Evolutionary conservation across 2,888 invertebrate genomes (phyloP), one percentile per base, ranked within the genome.

Genomic region (Syritta pipiens): DNA sequence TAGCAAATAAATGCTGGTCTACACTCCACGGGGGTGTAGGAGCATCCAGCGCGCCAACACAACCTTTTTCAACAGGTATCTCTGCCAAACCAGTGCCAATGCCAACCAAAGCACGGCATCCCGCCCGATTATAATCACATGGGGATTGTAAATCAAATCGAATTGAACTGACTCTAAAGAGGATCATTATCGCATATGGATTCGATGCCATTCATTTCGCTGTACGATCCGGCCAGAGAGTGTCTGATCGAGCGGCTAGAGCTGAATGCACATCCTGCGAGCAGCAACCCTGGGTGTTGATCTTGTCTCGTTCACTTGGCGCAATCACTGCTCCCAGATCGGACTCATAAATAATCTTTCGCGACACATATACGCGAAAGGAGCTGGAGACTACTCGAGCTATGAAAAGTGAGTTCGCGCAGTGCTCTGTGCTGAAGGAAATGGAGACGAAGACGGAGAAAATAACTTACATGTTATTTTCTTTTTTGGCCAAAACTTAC

Each of bases 91-190:
- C 32, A 30, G 57, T 44, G 46, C 74, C 44, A 42, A 53, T 40
- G 55, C 51, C 67, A 67, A 19, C 9, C 37, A 37, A 9, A 7
- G 1, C 10, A n/a, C 55, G 37, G 14, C 35, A 35, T 48, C 28
- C 30, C 22, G 57, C 37, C 85, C 87, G 87, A 87, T 87, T 87
- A 87, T 87, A 87, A 87, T 87, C 87, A 85, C 87, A 86, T 85
- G 85, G 85, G 86, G 87, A 86, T 87, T 87, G 87, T 87, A 87
- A 87, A 87, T 87, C 87, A 87, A 87, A 87, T 86, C 85, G 86
- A 83, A 86, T 87, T 87, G 84, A 86, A 86, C 86, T 68, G 81
- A 81, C 81, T 81, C 69, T 81, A 81, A 81, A 81, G 81, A 81
- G 81, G 81, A 81, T 81, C 81, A 81, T 81, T 81, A 81, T 81